A percentile compares a stretch with the other conserved stretches of the same genome.
phyloP scores from a whole-genome alignment of 2,797 vertebrate genomes.

The Chrysocyon brachyurus region DNA sequence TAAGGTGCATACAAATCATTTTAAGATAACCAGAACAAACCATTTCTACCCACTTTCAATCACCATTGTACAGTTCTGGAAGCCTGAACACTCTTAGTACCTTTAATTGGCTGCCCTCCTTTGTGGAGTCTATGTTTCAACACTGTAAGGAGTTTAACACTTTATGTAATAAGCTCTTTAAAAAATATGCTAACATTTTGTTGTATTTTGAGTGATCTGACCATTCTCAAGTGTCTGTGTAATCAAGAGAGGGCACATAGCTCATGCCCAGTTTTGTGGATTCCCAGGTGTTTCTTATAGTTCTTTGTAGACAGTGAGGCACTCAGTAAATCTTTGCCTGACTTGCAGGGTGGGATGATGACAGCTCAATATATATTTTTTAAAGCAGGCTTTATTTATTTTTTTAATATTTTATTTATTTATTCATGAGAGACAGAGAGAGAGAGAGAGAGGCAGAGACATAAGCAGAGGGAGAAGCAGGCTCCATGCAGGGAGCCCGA shows the following conservation, averaged over 20 bases:
- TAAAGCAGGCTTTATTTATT: too few relatives aligned
- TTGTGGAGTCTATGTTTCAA: neutral
- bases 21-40: neutral
- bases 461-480: too few relatives aligned
- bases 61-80: neutral
- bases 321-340: neutral
- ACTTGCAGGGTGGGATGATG: neutral
- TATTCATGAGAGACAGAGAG: too few relatives aligned
- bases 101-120: neutral
- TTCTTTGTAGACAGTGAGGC: neutral
- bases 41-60: neutral
- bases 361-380: neutral
- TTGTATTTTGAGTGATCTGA: neutral
- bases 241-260: neutral
- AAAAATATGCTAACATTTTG: neutral
- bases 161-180: neutral
- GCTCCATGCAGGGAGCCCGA: too few relatives aligned
- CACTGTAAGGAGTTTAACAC: neutral
- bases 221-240: neutral
- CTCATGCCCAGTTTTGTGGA: neutral
- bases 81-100: neutral
- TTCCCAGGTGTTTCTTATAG: neutral
- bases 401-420: too few relatives aligned
- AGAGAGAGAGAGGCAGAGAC: too few relatives aligned
- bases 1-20: neutral